Percentiles rank a stretch among this genome's conserved stretches.
Evolutionary conservation across 2,797 vertebrate genomes (phyloP).

Genomic region (Geotria australis): DNA sequence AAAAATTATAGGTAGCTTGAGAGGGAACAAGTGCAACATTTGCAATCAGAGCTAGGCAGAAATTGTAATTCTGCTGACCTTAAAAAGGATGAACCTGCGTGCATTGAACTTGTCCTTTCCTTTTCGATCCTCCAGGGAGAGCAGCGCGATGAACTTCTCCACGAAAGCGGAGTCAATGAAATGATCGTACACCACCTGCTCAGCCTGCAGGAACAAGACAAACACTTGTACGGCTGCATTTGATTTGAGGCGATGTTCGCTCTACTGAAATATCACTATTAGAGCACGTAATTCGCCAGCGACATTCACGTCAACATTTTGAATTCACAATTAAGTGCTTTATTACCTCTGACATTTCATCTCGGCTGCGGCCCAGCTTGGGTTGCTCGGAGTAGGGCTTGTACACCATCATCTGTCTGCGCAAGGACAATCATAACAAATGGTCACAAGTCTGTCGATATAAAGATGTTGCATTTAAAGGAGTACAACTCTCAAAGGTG

Average conservation of each 20-base stretch:
- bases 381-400: slow-evolving; percentile 50
- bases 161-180: slow-evolving; percentile 72
- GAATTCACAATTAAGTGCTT: neutral
- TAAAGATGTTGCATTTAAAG: too few relatives aligned
- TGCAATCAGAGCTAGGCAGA: too few relatives aligned
- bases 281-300: neutral
- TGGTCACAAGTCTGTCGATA: neutral
- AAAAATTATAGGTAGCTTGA: too few relatives aligned
- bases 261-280: neutral
- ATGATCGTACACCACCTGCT: slow-evolving; percentile 73
- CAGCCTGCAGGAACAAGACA: slow-evolving; percentile 21
- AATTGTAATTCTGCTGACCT: slow-evolving; percentile 27
- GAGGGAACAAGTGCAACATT: too few relatives aligned
- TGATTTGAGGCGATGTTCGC: neutral
- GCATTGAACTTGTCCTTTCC: slow-evolving; percentile 97
- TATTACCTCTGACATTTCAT: slow-evolving; percentile 59
- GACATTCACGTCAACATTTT: neutral
- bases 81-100: slow-evolving; percentile 84
- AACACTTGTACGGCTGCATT: neutral
- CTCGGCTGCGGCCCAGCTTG: slow-evolving; percentile 33
- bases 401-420: slow-evolving; percentile 55
- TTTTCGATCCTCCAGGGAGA: slow-evolving; percentile 86
- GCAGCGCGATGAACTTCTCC: slow-evolving; percentile 67
- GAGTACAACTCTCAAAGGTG: too few relatives aligned
- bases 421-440: slow-evolving; percentile 1